These are phyloP conservation scores for Microctenopoma lineatum DNA, from an alignment of 2,797 vertebrate genomes.

Conservation along the genomic window DNA sequence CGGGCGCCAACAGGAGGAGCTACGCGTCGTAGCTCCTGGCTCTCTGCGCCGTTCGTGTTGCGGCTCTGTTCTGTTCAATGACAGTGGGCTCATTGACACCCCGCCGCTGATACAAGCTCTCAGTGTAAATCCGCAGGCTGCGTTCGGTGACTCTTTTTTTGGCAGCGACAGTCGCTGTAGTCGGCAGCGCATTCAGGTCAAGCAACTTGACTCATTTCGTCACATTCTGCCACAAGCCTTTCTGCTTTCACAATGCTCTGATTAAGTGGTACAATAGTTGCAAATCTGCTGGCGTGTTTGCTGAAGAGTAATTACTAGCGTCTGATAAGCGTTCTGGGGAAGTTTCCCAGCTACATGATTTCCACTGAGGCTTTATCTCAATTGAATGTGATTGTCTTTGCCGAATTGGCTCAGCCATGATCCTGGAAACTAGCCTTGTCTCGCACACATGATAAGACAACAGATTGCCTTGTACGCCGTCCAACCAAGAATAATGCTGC, in stretches of 20 bases:
- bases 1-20: slow-evolving; percentile 28
- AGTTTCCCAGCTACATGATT: slow-evolving; percentile 76
- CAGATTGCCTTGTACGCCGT: slow-evolving; percentile 73
- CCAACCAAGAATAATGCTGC: slow-evolving; percentile 71
- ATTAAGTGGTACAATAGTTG: slow-evolving; percentile 75
- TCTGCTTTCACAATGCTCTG: slow-evolving; percentile 68
- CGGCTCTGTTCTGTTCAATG: slow-evolving; percentile 48
- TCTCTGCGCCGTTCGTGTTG: slow-evolving; percentile 19
- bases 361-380: slow-evolving; percentile 75
- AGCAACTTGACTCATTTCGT: slow-evolving; percentile 71
- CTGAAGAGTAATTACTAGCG: slow-evolving; percentile 73
- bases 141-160: slow-evolving; percentile 61
- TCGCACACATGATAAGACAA: slow-evolving; percentile 75
- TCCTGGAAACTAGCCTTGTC: slow-evolving; percentile 74
- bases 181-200: slow-evolving; percentile 72
- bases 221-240: slow-evolving; percentile 65
- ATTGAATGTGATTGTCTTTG: slow-evolving; percentile 73
- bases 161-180: slow-evolving; percentile 55
- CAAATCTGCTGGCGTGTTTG: slow-evolving; percentile 77
- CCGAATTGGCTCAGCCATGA: slow-evolving; percentile 70
- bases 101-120: slow-evolving; percentile 39
- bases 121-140: slow-evolving; percentile 57
- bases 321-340: slow-evolving; percentile 77
- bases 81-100: slow-evolving; percentile 62
- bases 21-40: slow-evolving; percentile 41